Evolutionary conservation across 2,113 vertebrate genomes (phyloP), one percentile per base, ranked within the genome.

Genomic region (Platycercus adscitus): DNA sequence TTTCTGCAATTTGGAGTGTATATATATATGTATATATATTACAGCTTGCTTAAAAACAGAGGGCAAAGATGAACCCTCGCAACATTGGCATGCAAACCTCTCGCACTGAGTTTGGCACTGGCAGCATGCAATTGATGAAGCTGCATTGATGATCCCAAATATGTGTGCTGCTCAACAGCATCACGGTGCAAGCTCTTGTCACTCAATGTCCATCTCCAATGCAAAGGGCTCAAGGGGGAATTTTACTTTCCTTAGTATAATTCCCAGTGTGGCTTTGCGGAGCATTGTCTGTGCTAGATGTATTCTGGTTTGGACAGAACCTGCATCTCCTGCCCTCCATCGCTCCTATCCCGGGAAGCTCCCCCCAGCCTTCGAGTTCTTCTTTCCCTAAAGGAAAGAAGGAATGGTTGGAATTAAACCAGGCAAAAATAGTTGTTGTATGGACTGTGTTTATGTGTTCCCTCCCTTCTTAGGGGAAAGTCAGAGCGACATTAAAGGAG

Each of bases 271-370:
- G 53, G 33, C 43, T 81, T 56, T 81, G 29, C 1, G 3, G 47
- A 28, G 10, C 39, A 13, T 7, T 1, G 0, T 41, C 39, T 2
- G 6, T 10, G 33, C 89, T 97, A 98, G 83, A 97, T 94, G 77
- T 95, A 96, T 85, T 98, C 97, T n/a, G 97, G 97, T 81, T 96
- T 98, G 17, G 98, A 91, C 21, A 98, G 72, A 77, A 97, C 79
- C 72, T 98, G 97, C 98, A 98, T 97, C 95, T 98, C 93, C 14
- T 94, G 97, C 60, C 93, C 73, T 92, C 69, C 93, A 31, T 97
- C 52, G 0, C 85, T 98, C 84, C 92, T 97, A 24, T 98, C 96
- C 66, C 37, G 92, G 43, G 72, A 93, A 16, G 94, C 98, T 2
- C 90, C 97, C 11, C 80, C 94, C 47, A 96, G 71, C 46, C 91